Conservation (phyloP, 2,888 invertebrate species). For the Graphium colonna region DNA sequence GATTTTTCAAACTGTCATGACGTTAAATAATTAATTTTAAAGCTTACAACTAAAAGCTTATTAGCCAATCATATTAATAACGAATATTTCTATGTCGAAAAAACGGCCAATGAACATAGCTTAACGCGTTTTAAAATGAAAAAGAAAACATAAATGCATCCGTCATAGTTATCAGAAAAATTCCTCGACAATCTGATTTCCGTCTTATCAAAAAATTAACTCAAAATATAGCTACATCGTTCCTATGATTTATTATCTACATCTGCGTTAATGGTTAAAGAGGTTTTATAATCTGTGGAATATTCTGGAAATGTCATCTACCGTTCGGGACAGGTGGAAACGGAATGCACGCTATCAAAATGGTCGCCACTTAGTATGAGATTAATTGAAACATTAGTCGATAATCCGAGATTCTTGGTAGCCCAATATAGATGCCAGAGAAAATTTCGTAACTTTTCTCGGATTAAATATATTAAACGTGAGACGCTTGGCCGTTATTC, state of each 20-base stretch:
- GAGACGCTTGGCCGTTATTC: too few relatives aligned
- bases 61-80: too few relatives aligned
- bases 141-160: neutral
- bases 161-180: neutral
- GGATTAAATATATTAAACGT: neutral
- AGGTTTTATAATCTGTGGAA: slow-evolving; percentile 8
- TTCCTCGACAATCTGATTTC: neutral
- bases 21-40: too few relatives aligned
- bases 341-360: slow-evolving; percentile 26
- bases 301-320: slow-evolving; percentile 24
- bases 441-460: neutral
- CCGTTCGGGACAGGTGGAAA: too few relatives aligned
- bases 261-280: slow-evolving; percentile 7
- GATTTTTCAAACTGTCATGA: too few relatives aligned
- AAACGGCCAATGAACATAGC: neutral
- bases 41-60: too few relatives aligned
- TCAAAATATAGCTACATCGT: slow-evolving; percentile 1
- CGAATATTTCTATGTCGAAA: too few relatives aligned
- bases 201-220: neutral
- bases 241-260: slow-evolving; percentile 6
- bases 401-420: slow-evolving; percentile 18
- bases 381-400: slow-evolving; percentile 36
- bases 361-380: slow-evolving; percentile 33
- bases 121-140: neutral
- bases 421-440: neutral